Conservation (phyloP, 2,113 vertebrate species). For the Triplophysa rosa region DNA sequence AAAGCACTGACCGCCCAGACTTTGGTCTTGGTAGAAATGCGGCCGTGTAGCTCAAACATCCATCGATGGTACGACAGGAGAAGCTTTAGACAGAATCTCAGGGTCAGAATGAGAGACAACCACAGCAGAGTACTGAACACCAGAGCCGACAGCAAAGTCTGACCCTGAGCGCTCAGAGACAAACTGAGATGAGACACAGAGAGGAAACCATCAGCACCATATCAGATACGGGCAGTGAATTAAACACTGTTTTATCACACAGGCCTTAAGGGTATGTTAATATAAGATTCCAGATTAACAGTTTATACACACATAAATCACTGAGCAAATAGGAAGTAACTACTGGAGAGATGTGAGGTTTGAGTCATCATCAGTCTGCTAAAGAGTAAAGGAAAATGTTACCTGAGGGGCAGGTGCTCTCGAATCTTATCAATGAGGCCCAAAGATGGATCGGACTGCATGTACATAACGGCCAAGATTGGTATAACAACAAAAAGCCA, state of each 20-base stretch:
- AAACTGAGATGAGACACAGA: conserved; percentile 4
- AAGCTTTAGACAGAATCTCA: conserved; percentile 81
- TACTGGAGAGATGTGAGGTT: not conserved
- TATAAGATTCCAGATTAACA: not conserved
- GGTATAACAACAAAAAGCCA: conserved; percentile 88
- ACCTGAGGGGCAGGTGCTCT: conserved; percentile 86
- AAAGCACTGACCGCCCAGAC: conserved; percentile 80
- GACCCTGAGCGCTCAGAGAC: conserved; percentile 70
- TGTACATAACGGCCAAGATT: conserved; percentile 84
- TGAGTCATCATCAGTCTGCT: too few species aligned
- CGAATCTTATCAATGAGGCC: conserved; percentile 89
- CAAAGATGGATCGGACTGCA: conserved; percentile 88
- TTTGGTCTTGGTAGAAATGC: conserved; percentile 79
- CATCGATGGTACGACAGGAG: conserved; percentile 87
- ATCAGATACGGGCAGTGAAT: not conserved
- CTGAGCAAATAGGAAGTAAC: not conserved
- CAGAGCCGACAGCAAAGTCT: conserved; percentile 76
- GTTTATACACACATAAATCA: not conserved
- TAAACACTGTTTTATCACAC: not conserved
- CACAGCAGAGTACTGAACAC: conserved; percentile 84
- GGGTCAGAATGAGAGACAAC: conserved; percentile 82
- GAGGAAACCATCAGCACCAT: conserved; percentile 1
- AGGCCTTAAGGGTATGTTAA: not conserved
- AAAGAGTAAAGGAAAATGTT: conserved; percentile 31
- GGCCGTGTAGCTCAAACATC: conserved; percentile 84